Evolutionary conservation across 2,797 vertebrate species (phyloP), one percentile per base, ranked within the genome.

Genomic region (Malacoraja senta): DNA sequence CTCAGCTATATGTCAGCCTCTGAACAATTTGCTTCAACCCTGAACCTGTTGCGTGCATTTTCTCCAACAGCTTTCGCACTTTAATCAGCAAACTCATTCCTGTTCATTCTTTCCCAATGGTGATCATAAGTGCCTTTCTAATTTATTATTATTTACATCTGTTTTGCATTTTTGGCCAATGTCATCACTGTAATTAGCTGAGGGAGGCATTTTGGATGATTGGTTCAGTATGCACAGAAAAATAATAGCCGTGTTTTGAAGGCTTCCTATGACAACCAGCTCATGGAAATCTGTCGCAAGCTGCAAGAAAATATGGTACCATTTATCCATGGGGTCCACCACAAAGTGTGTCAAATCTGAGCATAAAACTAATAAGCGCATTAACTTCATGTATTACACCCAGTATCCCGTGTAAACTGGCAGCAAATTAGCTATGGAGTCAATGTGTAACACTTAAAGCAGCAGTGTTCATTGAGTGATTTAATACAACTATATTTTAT

Each of bases 111-210:
- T 91, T 91, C 1, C 21, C 38, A 92, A n/a, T 44, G 26, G 35
- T 74, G 90, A 91, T 21, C 68, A n/a, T 24, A 72, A 76, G 10
- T 76, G 71, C 74, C 72, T 72, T 44, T 76, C 29, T 76, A 92
- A 76, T 76, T 92, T 58, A 92, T 91, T 71, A 53, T 76, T 72
- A 76, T 92, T 92, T 92, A 72, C 71, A 92, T 92, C 71, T 92
- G 90, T 92, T 92, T 44, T 92, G 71, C 65, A 35, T 76, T 92
- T 92, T 92, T 92, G 53, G 76, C 24, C 90, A 72, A 92, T 92
- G 90, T 76, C 90, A 92, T 92, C 90, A 76, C 26, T 74, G 21
- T 92, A 92, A 92, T 76, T 92, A 58, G 90, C 71, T 24, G 15
- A 15, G 71, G 90, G 71, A 92, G 38, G 38, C 24, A 44, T 53